These are phyloP conservation scores for Serranochromis macrocephalus DNA, from an alignment of 2,113 vertebrate genomes.

Conservation along the genomic window DNA sequence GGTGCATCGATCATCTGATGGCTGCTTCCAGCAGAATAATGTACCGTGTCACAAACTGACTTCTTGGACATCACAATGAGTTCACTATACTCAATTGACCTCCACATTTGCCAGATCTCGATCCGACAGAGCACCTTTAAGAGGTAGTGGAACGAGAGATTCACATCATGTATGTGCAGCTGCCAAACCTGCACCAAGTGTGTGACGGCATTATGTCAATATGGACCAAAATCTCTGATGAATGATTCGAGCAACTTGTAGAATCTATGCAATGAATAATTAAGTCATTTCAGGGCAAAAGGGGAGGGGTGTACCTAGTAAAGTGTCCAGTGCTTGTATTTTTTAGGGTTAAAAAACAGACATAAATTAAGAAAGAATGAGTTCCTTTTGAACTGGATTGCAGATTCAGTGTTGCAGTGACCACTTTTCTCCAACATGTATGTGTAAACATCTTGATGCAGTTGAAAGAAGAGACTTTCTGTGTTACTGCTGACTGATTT, in stretches of 20 bases:
- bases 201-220: not conserved
- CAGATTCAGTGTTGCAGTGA: rapidly evolving
- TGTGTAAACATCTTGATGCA: not conserved
- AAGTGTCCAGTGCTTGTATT: not conserved
- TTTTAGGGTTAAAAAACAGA: not conserved
- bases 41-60: not conserved
- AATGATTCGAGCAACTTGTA: not conserved
- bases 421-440: not conserved
- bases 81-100: rapidly evolving
- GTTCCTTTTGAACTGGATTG: rapidly evolving
- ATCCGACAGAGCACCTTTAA: not conserved
- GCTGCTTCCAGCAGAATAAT: not conserved
- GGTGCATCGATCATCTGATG: not conserved
- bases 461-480: not conserved
- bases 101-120: not conserved
- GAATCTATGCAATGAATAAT: not conserved
- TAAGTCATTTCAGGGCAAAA: not conserved
- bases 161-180: not conserved
- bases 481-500: not conserved
- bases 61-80: not conserved
- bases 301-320: not conserved
- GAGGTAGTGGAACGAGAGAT: not conserved
- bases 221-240: not conserved
- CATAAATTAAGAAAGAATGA: not conserved
- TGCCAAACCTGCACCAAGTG: not conserved